These are phyloP conservation scores for Drosophila antonietae DNA, from an alignment of 2,888 invertebrate species.

Conservation along the genomic window DNA sequence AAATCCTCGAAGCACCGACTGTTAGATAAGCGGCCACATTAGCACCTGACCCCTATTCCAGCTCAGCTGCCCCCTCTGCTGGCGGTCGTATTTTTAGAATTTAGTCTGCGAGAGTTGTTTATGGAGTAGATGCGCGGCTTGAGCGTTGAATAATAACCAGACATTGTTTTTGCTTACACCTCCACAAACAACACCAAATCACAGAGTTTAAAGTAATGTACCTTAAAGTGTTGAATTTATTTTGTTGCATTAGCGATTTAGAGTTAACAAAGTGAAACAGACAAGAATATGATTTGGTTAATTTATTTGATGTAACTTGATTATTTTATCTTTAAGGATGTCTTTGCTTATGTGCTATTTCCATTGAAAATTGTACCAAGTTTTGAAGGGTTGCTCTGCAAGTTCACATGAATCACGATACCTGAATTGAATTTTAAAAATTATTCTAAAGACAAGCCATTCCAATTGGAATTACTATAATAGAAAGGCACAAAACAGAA, in stretches of 20 bases:
- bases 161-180: slow-evolving; percentile 14
- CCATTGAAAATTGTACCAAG: too few species aligned
- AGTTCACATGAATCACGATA: too few species aligned
- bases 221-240: background rate
- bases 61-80: background rate
- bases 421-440: too few species aligned
- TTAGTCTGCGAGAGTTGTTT: slow-evolving; percentile 33
- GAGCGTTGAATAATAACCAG: slow-evolving; percentile 10
- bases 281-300: background rate
- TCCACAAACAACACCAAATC: slow-evolving; percentile 6
- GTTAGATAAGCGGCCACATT: slow-evolving; percentile 58
- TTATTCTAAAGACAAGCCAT: too few species aligned
- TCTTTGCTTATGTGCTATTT: too few species aligned
- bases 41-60: slow-evolving; percentile 28
- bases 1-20: slow-evolving; percentile 55
- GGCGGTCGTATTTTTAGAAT: slow-evolving; percentile 15
- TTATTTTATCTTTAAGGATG: too few species aligned
- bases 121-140: slow-evolving; percentile 5
- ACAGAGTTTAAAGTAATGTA: background rate
- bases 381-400: too few species aligned
- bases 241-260: background rate
- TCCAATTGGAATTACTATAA: too few species aligned
- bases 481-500: too few species aligned
- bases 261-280: background rate
- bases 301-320: background rate